Evolutionary conservation across 64 coral and sea anemone genomes (phyloP).

Genomic region (Astreopora myriophthalma): DNA sequence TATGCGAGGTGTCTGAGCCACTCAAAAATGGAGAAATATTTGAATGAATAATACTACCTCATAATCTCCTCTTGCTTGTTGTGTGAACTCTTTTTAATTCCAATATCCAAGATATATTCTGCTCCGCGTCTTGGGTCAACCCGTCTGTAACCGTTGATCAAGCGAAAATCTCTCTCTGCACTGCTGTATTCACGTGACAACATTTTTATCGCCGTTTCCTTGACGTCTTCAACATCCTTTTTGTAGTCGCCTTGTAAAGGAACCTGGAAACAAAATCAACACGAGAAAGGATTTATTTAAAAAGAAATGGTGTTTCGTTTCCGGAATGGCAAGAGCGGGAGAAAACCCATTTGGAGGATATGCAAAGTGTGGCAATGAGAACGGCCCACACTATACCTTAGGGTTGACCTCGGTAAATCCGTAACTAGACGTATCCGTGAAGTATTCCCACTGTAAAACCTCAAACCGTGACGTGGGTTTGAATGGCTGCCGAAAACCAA

Average conservation of each 20-base stretch:
- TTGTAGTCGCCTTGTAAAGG: conserved; percentile 81
- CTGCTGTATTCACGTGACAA: conserved; percentile 70
- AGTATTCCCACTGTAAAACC: conserved; percentile 96
- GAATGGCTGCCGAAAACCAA: conserved; percentile 84
- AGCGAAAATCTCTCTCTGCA: conserved; percentile 21
- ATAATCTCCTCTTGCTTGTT: conserved; percentile 24
- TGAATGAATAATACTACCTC: background rate
- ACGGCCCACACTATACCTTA: background rate
- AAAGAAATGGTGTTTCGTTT: too few species aligned
- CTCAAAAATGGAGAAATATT: too few species aligned
- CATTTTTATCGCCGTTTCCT: conserved; percentile 87
- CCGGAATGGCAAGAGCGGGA: too few species aligned
- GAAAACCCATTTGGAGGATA: background rate
- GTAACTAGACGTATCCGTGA: conserved; percentile 80
- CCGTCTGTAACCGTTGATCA: conserved; percentile 93
- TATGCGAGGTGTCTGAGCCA: too few species aligned
- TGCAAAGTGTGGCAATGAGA: background rate
- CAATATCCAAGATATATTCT: conserved; percentile 96
- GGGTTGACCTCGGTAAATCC: conserved; percentile 89
- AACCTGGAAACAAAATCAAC: conserved; percentile 10
- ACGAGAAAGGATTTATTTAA: too few species aligned
- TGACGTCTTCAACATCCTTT: conserved; percentile 85
- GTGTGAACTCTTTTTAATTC: conserved; percentile 39
- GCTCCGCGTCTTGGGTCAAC: conserved; percentile 90
- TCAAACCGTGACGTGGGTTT: conserved; percentile 89